phyloP scores from a whole-genome alignment of 2,113 vertebrate genomes.

The Parus major region DNA sequence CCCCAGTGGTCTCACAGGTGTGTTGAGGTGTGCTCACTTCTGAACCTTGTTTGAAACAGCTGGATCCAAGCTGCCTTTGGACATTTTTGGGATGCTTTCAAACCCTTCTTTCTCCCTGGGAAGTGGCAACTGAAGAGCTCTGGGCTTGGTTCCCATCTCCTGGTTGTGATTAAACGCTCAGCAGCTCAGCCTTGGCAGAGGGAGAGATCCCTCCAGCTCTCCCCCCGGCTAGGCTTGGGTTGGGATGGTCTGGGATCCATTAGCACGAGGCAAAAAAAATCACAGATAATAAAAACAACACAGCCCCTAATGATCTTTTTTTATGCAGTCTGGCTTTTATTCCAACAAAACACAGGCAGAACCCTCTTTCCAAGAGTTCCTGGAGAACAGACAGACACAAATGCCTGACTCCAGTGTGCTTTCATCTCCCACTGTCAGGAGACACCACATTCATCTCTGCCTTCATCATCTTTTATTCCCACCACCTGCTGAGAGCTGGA shows the following conservation, averaged over 20 bases:
- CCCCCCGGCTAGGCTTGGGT: background rate
- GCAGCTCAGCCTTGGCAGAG: background rate
- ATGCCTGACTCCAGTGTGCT: background rate
- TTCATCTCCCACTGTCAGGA: background rate
- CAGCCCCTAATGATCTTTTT: constrained; percentile 10
- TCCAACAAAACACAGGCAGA: constrained; percentile 22
- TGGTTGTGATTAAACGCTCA: constrained; percentile 51
- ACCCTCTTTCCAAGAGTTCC: constrained; percentile 14
- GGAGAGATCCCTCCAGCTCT: background rate
- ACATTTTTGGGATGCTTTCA: background rate
- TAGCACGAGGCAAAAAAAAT: background rate
- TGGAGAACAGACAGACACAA: background rate
- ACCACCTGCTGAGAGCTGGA: constrained; percentile 23
- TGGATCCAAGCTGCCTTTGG: background rate
- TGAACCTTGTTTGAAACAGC: background rate
- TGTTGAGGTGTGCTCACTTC: background rate
- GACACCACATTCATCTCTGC: background rate
- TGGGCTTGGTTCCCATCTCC: constrained; percentile 28
- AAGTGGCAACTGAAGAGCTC: background rate
- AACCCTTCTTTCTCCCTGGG: background rate
- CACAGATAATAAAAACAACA: constrained; percentile 31
- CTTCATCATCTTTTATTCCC: constrained; percentile 16
- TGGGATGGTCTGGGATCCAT: constrained; percentile 36
- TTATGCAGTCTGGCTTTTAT: constrained; percentile 35
- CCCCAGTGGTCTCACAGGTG: background rate